phyloP scores from a whole-genome alignment of 2,797 vertebrate genomes.

The Xerus rutilus region DNA sequence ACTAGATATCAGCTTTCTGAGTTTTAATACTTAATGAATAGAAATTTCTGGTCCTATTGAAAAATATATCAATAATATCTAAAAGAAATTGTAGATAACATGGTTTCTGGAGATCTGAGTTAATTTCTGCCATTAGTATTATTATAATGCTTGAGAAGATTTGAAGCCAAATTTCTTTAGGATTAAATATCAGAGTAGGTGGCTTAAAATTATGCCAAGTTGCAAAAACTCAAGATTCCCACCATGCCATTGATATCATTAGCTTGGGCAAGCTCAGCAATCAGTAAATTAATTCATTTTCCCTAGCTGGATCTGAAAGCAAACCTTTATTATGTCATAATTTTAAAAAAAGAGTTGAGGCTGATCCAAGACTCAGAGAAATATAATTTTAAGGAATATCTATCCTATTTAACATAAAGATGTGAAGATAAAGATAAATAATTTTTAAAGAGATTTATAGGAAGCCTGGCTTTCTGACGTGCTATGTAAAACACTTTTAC shows the following conservation, averaged over 20 bases:
- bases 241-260: neutral
- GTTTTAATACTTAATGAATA: neutral
- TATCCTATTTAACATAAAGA: neutral
- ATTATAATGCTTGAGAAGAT: neutral
- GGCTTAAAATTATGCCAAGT: neutral
- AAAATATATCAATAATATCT: neutral
- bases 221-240: neutral
- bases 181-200: neutral
- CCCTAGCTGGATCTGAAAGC: neutral
- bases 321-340: neutral
- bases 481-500: neutral
- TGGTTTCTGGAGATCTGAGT: conserved; percentile 21
- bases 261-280: neutral
- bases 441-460: conserved; percentile 19
- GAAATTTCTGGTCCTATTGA: neutral
- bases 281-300: neutral
- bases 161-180: neutral
- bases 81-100: conserved; percentile 34
- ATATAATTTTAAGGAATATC: neutral
- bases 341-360: conserved; percentile 29
- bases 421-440: neutral
- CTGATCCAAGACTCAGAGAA: neutral
- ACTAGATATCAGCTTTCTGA: neutral
- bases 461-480: neutral
- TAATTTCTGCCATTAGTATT: neutral